Evolutionary conservation across 30 jellyfish, hydroid and myxozoan genomes (phyloP).

Genomic region (Rhopilema esculentum): DNA sequence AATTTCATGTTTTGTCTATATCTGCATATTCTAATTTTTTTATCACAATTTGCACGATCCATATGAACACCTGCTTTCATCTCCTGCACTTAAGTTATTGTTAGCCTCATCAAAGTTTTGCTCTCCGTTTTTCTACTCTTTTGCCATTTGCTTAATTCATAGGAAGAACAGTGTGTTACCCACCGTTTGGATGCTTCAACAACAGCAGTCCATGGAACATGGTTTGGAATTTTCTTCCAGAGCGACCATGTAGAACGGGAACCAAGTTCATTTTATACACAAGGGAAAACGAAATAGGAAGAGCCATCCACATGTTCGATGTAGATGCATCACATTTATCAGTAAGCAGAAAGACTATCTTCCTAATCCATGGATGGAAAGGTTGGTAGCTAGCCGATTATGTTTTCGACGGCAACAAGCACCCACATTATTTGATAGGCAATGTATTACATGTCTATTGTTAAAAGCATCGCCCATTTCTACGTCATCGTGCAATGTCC

Average conservation of each 20-base stretch:
- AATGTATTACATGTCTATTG: no score
- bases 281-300: constrained; percentile 30
- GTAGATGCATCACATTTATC: constrained; percentile 29
- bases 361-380: constrained; percentile 80
- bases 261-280: constrained; percentile 53
- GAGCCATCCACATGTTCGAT: background rate
- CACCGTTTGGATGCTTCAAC: constrained; percentile 80
- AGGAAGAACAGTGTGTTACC: constrained; percentile 54
- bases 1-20: no score
- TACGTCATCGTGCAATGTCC: no score
- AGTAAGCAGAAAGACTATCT: constrained; percentile 38
- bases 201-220: constrained; percentile 63
- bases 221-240: constrained; percentile 64
- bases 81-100: no score
- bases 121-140: background rate
- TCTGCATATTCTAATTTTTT: no score
- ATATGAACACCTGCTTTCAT: no score
- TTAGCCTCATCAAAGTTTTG: background rate
- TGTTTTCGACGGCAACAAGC: no score
- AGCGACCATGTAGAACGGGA: constrained; percentile 43
- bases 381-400: constrained; percentile 21
- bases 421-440: no score
- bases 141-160: background rate
- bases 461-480: no score
- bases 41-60: no score